A percentile compares a stretch with the other conserved stretches of the same genome.
Conservation (phyloP, 2,888 invertebrate genomes). For the Trilocha varians region DNA sequence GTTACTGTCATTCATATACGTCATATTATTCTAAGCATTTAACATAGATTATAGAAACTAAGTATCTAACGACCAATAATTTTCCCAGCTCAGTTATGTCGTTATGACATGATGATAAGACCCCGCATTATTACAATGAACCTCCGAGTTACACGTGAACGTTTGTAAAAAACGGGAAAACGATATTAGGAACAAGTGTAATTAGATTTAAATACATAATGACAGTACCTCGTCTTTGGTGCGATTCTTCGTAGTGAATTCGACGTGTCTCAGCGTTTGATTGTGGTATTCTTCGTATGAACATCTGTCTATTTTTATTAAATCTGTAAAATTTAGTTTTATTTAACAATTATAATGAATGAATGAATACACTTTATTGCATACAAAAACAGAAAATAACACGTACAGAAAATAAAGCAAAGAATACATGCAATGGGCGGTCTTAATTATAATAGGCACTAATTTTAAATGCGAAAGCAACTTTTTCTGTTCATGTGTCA, state of each 20-base stretch:
- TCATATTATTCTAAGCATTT: no score
- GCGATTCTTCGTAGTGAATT: constrained; percentile 59
- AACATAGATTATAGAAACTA: no score
- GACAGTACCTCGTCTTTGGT: constrained; percentile 62
- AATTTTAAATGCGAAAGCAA: no score
- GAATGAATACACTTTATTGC: not conserved
- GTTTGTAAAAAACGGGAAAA: constrained; percentile 14
- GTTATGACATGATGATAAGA: constrained; percentile 1
- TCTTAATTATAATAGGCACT: no score
- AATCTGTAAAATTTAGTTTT: constrained; percentile 37
- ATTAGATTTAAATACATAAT: constrained; percentile 1
- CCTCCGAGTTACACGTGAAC: constrained; percentile 4
- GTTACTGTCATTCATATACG: no score
- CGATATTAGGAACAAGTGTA: constrained; percentile 12
- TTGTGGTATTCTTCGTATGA: constrained; percentile 85
- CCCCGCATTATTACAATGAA: constrained; percentile 3
- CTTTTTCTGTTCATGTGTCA: no score
- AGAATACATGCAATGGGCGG: no score
- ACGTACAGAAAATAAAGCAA: no score
- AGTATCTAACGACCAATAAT: no score
- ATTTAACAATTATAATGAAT: not conserved
- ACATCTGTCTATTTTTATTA: constrained; percentile 75
- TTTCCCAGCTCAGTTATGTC: no score
- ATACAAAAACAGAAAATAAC: no score
- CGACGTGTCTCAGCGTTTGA: constrained; percentile 77